A percentile compares a stretch with the other conserved stretches of the same genome.
Evolutionary conservation across 2,888 invertebrate species (phyloP).

Genomic region (Siphlonurus alternatus): DNA sequence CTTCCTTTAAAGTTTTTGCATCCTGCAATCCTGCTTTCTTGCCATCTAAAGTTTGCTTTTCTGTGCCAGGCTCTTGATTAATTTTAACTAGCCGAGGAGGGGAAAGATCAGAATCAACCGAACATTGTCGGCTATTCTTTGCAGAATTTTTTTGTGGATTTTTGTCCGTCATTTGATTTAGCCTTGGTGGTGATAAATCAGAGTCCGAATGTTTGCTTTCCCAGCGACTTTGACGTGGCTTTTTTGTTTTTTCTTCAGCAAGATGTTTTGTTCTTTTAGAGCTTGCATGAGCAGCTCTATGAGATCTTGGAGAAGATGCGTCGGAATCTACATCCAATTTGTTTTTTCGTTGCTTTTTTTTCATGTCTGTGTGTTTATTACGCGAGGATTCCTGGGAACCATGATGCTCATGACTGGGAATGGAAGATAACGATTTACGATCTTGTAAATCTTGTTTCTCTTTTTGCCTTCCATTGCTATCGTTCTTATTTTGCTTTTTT

Average conservation of each 20-base stretch:
- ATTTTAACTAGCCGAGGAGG: not conserved
- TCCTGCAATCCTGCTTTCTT: constrained; percentile 75
- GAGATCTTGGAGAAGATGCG: constrained; percentile 10
- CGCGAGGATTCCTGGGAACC: too few relatives aligned
- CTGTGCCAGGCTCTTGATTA: constrained; percentile 22
- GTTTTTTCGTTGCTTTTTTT: constrained; percentile 9
- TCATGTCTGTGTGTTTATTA: too few relatives aligned
- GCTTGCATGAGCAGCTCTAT: too few relatives aligned
- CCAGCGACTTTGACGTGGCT: constrained; percentile 3
- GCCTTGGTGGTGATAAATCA: constrained; percentile 17
- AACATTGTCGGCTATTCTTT: not conserved
- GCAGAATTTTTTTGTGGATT: not conserved
- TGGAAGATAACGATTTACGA: too few relatives aligned
- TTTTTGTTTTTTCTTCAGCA: not conserved
- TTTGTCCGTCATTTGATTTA: constrained; percentile 2
- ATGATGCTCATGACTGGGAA: too few relatives aligned
- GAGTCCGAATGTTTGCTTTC: constrained; percentile 14
- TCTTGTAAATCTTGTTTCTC: too few relatives aligned
- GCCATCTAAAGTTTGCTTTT: constrained; percentile 62
- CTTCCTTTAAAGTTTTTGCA: constrained; percentile 52
- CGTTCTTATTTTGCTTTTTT: too few relatives aligned
- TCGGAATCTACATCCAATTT: constrained; percentile 10
- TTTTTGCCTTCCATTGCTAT: too few relatives aligned
- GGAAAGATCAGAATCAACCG: not conserved
- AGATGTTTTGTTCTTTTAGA: constrained; percentile 3